Evolutionary conservation across 2,888 invertebrate genomes (phyloP).

Genomic region (Rhagonycha lutea): DNA sequence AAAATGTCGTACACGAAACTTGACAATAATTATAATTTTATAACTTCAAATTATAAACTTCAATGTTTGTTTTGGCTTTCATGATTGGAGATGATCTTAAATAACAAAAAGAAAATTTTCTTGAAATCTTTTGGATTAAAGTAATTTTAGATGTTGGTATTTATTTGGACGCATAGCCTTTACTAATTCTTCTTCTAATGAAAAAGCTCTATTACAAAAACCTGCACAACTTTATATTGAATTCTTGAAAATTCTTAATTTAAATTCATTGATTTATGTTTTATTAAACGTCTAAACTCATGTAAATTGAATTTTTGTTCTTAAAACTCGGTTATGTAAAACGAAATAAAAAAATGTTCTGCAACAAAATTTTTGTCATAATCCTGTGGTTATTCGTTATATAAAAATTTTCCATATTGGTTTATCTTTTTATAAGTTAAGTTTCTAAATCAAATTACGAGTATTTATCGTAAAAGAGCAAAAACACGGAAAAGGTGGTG

Average conservation of each 20-base stretch:
- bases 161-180: not conserved
- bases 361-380: too few species aligned
- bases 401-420: too few species aligned
- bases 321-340: too few species aligned
- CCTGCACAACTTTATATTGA: not conserved
- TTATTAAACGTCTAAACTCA: too few species aligned
- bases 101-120: not conserved
- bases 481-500: too few species aligned
- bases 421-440: too few species aligned
- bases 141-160: not conserved
- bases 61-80: not conserved
- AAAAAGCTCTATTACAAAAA: not conserved
- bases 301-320: too few species aligned
- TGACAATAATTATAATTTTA: not conserved
- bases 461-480: too few species aligned
- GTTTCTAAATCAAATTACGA: too few species aligned
- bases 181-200: not conserved
- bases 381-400: too few species aligned
- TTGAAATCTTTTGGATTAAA: not conserved
- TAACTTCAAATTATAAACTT: not conserved
- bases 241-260: not conserved
- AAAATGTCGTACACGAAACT: not conserved
- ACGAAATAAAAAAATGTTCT: not conserved
- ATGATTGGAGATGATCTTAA: not conserved
- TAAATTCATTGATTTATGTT: not conserved